A percentile compares a stretch with the other conserved stretches of the same genome.
Evolutionary conservation across 1,140 invertebrate species (phyloP).

Genomic region (Melipona quadrifasciata): DNA sequence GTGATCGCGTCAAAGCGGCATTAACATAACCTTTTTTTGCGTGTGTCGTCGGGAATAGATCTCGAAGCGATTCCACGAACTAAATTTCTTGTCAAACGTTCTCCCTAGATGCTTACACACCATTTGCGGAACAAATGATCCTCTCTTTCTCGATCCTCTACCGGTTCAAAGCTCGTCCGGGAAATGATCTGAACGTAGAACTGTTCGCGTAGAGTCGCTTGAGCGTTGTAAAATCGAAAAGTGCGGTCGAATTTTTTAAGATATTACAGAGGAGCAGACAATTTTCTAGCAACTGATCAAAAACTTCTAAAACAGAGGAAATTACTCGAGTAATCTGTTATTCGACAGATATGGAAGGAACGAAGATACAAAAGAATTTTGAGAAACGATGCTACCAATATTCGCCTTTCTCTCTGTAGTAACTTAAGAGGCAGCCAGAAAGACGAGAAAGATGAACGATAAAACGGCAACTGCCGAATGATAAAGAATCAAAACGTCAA

Average conservation of each 20-base stretch:
- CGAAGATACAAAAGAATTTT: not conserved
- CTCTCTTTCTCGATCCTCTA: not conserved
- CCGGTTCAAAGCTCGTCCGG: not conserved
- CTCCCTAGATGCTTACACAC: not conserved
- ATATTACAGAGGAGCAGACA: not conserved
- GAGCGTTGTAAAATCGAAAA: slow-evolving; percentile 15
- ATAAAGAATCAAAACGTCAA: not conserved
- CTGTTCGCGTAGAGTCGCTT: not conserved
- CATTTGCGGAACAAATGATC: not conserved
- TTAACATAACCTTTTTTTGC: slow-evolving; percentile 43
- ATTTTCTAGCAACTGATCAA: not conserved
- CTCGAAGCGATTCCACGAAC: slow-evolving; percentile 19
- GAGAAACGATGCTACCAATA: not conserved
- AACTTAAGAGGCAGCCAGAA: not conserved
- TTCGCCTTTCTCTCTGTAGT: not conserved
- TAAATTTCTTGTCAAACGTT: slow-evolving; percentile 16
- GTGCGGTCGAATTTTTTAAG: not conserved
- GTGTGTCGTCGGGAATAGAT: not conserved
- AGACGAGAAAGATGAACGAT: not conserved
- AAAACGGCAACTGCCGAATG: not conserved
- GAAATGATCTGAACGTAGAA: not conserved
- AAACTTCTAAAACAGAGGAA: not conserved
- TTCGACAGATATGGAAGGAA: not conserved
- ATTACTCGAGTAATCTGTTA: not conserved
- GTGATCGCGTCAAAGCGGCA: slow-evolving; percentile 19